A percentile compares a stretch with the other conserved stretches of the same genome.
phyloP scores from a whole-genome alignment of 2,797 vertebrate genomes.

The Sylvia borin region DNA sequence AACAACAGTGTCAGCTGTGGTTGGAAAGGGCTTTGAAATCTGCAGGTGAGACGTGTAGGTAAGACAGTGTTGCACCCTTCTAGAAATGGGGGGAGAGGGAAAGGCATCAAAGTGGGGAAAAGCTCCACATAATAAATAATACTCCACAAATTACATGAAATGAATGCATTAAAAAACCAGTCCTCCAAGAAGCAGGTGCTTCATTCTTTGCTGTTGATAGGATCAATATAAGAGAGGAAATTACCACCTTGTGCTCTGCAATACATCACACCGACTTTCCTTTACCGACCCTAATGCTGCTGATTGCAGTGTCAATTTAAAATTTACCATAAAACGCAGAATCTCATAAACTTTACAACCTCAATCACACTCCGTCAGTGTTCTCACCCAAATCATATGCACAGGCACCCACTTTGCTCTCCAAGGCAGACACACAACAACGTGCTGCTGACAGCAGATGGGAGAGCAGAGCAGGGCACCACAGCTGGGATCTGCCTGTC shows the following conservation, averaged over 20 bases:
- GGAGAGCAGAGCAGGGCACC: neutral
- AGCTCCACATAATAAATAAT: neutral
- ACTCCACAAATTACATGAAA: neutral
- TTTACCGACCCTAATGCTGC: conserved; percentile 7
- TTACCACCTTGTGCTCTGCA: conserved; percentile 30
- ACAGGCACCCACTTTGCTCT: fast-evolving
- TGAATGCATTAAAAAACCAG: neutral
- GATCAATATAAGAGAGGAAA: conserved; percentile 40
- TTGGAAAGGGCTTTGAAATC: neutral
- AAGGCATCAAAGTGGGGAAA: neutral
- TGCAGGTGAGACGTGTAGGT: neutral
- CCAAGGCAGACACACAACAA: fast-evolving
- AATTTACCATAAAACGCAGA: conserved; percentile 35
- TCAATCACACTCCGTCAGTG: neutral
- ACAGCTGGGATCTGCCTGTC: neutral
- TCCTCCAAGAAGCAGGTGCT: conserved; percentile 33
- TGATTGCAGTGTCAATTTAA: conserved; percentile 46
- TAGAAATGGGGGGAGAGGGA: neutral
- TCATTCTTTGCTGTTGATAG: conserved; percentile 28
- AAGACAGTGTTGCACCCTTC: fast-evolving
- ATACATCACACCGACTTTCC: neutral
- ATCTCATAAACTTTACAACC: conserved; percentile 49
- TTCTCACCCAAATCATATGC: neutral
- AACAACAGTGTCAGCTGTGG: neutral
- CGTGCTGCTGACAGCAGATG: neutral